Base-by-base conservation (phyloP, 2,797 vertebrate species). In the Squalus acanthias region DNA sequence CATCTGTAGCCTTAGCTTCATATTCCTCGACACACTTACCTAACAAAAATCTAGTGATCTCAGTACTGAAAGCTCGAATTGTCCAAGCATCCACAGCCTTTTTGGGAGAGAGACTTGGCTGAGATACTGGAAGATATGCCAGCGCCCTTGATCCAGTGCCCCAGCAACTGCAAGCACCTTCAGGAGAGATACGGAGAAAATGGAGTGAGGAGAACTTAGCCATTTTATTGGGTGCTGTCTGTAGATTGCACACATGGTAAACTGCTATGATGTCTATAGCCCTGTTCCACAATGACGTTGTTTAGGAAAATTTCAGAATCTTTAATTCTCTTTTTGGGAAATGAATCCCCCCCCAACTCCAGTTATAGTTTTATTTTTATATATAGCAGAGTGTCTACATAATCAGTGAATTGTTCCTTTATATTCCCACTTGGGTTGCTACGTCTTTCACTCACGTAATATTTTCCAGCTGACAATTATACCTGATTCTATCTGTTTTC, bases 401-500 rank as follows among this genome's bases (percentile, higher is more conserved):
- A 24, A n/a, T 93, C 63, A 67, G 20, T 93, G 65, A 93, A 46
- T 93, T 93, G n/a, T 69, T 69, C 65, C 65, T 69, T 22, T 46
- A 93, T 69, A 69, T 46, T 93, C 63, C 91, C 63, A 69, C 63
- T 57, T 69, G 91, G 17, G 17, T 20, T 67, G 91, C 91, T 93
- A 93, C 63, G 63, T 93, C 63, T 93, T 93, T 93, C 91, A 93
- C 91, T 33, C 3, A 12, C 20, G 63, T 93, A 93, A 93, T 9
- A 93, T 69, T 93, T 93, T 93, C 91, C 91, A 93, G 65, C 63
- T 93, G 91, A 93, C 63, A 93, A 93, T 93, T 93, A 93, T 46
- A 93, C 63, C 65, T 69, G 63, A 93, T 93, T 39, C 63, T 93
- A 93, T 93, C 91, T 67, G 65, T 93, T 93, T 93, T 93, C 65